Conservation (phyloP, 2,888 invertebrate species). For the Athalia circularis region DNA sequence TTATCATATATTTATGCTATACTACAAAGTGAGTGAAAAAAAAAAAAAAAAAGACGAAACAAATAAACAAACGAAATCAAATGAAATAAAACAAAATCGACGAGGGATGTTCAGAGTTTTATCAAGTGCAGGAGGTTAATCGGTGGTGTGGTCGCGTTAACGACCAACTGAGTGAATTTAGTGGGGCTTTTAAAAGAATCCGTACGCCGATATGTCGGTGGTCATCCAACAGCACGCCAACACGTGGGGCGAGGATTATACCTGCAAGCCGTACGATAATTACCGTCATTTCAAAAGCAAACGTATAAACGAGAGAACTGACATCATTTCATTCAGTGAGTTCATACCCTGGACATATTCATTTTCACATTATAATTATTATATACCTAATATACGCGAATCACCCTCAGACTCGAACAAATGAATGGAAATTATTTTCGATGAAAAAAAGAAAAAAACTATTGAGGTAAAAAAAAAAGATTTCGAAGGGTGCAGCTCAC, state of each 20-base stretch:
- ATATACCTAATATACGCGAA: no score
- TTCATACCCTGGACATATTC: no score
- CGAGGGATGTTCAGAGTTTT: slow-evolving; percentile 36
- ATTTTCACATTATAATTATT: no score
- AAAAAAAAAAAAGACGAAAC: no score
- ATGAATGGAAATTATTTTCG: background rate
- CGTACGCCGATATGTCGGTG: slow-evolving; percentile 26
- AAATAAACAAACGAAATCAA: no score
- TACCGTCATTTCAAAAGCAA: background rate
- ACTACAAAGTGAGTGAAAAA: no score
- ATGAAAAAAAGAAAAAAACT: background rate
- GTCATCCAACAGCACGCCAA: background rate
- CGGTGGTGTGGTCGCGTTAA: slow-evolving; percentile 34
- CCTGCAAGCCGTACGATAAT: background rate
- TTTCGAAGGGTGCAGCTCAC: background rate
- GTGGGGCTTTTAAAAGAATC: background rate
- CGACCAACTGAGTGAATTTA: slow-evolving; percentile 31
- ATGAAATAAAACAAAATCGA: background rate
- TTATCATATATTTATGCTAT: no score
- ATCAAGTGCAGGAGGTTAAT: slow-evolving; percentile 17
- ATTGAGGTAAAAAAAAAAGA: no score
- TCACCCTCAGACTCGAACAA: no score
- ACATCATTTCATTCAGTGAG: slow-evolving; percentile 16
- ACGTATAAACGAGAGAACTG: background rate
- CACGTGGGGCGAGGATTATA: background rate